These are phyloP conservation scores for Metacarcinus magister DNA, from an alignment of 2,888 invertebrate genomes.

Conservation along the genomic window DNA sequence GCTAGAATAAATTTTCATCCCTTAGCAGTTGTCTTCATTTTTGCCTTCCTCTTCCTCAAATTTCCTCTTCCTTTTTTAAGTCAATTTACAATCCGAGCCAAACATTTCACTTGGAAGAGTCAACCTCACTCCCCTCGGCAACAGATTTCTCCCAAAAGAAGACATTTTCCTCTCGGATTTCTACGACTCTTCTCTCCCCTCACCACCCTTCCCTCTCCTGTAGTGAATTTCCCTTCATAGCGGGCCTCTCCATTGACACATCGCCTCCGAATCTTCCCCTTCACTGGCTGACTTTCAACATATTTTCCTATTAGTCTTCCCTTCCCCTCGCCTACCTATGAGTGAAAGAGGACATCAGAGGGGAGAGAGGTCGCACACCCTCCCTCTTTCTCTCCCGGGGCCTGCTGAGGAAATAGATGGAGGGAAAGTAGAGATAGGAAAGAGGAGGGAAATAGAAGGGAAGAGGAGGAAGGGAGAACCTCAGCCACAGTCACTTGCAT, in stretches of 20 bases:
- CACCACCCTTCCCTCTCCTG: not conserved
- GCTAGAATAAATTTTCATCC: not conserved
- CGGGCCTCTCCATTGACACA: conserved; percentile 17
- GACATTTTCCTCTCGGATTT: conserved; percentile 1
- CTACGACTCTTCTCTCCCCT: not conserved
- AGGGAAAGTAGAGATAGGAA: not conserved
- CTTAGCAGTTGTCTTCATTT: not conserved
- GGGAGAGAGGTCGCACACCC: conserved; percentile 46
- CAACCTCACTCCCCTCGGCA: conserved; percentile 11
- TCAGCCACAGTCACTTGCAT: conserved; percentile 70
- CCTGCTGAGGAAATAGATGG: conserved; percentile 2
- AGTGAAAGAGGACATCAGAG: conserved; percentile 49
- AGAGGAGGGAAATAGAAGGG: conserved; percentile 26
- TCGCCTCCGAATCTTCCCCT: conserved; percentile 43
- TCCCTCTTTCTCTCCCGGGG: conserved; percentile 41
- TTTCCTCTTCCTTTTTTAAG: not conserved
- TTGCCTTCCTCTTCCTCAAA: not conserved
- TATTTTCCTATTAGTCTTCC: conserved; percentile 17
- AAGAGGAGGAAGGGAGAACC: conserved; percentile 13
- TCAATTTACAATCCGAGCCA: conserved; percentile 38
- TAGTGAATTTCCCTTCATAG: conserved; percentile 20
- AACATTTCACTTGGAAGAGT: conserved; percentile 7
- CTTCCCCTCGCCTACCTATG: conserved; percentile 31
- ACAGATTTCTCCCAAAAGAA: not conserved
- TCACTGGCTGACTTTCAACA: conserved; percentile 41